Evolutionary conservation across 1,140 invertebrate genomes (phyloP), one percentile per base, ranked within the genome.

Genomic region (Polyergus mexicanus): DNA sequence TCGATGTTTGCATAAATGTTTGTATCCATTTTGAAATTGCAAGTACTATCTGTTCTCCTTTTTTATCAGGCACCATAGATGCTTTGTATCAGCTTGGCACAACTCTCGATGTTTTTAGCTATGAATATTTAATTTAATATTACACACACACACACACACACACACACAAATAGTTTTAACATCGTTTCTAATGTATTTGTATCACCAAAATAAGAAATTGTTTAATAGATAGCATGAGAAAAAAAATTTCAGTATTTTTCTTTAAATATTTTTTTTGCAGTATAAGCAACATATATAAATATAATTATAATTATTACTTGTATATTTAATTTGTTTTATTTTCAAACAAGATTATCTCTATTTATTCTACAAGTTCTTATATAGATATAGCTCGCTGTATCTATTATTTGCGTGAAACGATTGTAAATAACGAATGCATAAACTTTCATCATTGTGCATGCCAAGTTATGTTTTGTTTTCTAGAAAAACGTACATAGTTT

Each of bases 401-500:
- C 66, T 85, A 60, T 86, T 85, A 86, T 77, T 88, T 87, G 68
- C n/a, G 25, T 77, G 7, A 69, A 75, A 88, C n/a, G 87, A 76
- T 51, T 87, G 88, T 69, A 56, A 68, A 68, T 60, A 89, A 62
- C 58, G 38, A 81, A 85, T 88, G 88, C 88, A 89, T 89, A 88
- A 75, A 87, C 44, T 65, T 58, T 86, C 77, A 41, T 63, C 32
- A 28, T 83, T 16, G 47, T 63, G 63, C 86, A 80, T 78, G 89
- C 86, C 47, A 85, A 56, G 1, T 58, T 75, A 62, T 58, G 11
- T 85, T 76, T 78, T 76, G 41, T 66, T 68, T 89, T 85, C 83
- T 90, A 80, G 44, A 91, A 92, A 86, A 81, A 86, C 89, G 88
- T 90, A 86, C 41, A 90, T 94, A 94, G 93, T 90, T 93, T 94